These are phyloP conservation scores for Pampusana beccarii DNA, from an alignment of 2,113 vertebrate genomes.

Conservation along the genomic window DNA sequence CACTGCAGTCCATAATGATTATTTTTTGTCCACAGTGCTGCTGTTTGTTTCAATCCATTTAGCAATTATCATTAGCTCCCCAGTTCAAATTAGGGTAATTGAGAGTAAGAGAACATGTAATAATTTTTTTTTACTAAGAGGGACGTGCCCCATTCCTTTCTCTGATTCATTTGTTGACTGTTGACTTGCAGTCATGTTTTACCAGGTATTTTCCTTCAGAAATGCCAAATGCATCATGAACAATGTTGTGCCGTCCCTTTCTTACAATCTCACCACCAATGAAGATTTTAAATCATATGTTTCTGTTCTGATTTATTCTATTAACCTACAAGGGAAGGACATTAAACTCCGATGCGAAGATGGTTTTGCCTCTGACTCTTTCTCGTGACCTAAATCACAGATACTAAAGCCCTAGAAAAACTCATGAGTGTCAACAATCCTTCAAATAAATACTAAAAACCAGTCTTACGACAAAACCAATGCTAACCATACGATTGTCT, in stretches of 20 bases:
- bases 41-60: slow-evolving; percentile 43
- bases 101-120: background rate
- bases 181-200: background rate
- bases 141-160: background rate
- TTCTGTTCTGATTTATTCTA: background rate
- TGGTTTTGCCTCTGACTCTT: background rate
- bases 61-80: slow-evolving; percentile 15
- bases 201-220: background rate
- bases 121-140: background rate
- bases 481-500: slow-evolving; percentile 33
- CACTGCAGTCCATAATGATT: background rate
- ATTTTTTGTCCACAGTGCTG: background rate
- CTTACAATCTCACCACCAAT: background rate
- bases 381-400: background rate
- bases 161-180: background rate
- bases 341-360: background rate
- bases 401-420: background rate
- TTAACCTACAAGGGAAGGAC: background rate
- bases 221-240: background rate
- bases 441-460: slow-evolving; percentile 35
- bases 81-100: slow-evolving; percentile 10
- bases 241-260: background rate
- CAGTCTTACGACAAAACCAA: background rate
- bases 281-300: background rate
- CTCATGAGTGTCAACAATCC: background rate